A percentile compares a stretch with the other conserved stretches of the same genome.
phyloP scores from a whole-genome alignment of 1,140 invertebrate species.

The Ips nitidus region DNA sequence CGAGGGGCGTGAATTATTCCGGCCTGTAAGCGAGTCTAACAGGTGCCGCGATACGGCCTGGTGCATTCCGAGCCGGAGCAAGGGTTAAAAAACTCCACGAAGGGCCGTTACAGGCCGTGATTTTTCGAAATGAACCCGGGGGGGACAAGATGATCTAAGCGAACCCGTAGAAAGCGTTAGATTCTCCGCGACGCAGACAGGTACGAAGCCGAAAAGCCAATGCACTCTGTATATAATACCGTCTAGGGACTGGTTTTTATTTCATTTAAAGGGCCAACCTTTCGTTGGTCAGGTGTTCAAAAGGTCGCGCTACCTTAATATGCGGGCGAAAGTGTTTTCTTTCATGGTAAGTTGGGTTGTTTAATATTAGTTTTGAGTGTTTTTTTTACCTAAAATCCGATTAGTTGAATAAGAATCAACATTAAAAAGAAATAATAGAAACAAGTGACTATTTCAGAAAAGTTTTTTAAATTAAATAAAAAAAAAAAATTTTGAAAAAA shows the following conservation, averaged over 20 bases:
- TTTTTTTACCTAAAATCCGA: not conserved
- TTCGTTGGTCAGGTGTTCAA: slow-evolving; percentile 16
- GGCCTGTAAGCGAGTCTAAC: not conserved
- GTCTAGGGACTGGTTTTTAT: slow-evolving; percentile 3
- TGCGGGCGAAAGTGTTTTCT: slow-evolving; percentile 19
- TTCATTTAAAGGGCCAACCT: slow-evolving; percentile 20
- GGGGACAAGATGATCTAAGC: slow-evolving; percentile 21
- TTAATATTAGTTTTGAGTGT: not conserved
- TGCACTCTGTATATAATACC: slow-evolving; percentile 30
- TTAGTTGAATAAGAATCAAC: no score
- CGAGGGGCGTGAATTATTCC: not conserved
- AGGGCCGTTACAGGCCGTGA: slow-evolving; percentile 51
- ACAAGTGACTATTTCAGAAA: no score
- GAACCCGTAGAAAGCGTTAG: slow-evolving; percentile 8
- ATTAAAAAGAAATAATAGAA: no score
- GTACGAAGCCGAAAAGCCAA: slow-evolving; percentile 32
- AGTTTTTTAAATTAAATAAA: no score
- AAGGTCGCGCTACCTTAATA: slow-evolving; percentile 3
- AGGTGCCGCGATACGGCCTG: slow-evolving; percentile 14
- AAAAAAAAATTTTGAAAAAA: no score
- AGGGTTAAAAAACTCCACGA: slow-evolving; percentile 52
- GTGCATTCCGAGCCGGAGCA: slow-evolving; percentile 39
- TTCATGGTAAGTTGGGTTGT: slow-evolving; percentile 12
- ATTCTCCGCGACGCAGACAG: slow-evolving; percentile 25
- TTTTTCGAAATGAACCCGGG: slow-evolving; percentile 40